Evolutionary conservation across 2,113 vertebrate genomes (phyloP), one percentile per base, ranked within the genome.

Genomic region (Thinocorus orbignyianus): DNA sequence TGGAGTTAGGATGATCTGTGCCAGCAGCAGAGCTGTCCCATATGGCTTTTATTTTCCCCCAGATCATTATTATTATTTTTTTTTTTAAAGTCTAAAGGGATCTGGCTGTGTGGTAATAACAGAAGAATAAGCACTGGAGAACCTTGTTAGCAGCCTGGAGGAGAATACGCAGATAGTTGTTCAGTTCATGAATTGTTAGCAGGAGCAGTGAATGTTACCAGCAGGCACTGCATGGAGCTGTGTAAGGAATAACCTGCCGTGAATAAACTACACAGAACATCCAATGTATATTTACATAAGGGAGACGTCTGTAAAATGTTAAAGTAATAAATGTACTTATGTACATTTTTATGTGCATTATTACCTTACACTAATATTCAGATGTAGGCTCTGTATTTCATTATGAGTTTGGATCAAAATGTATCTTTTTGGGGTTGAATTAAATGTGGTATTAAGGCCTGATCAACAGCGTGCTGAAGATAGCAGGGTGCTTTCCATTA

Each of bases 41-140:
- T 74, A 86, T 79, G 89, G 69, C 81, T 95, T 96, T 88, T 79
- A 78, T 94, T 96, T 76, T 78, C 77, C 86, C 73, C 42, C 55
- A 51, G 49, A 68, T 88, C 48, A 39, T 71, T 84, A 33, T 31
- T 57, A 35, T 31, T 65, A 16, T 58, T n/a, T n/a, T n/a, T n/a
- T n/a, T 39, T 73, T 37, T 76, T 13, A 2, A 84, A 88, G 42
- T 84, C 72, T 66, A 35, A 71, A 88, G 60, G 61, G 74, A 95
- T 46, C 44, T 65, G 42, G 12, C 82, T 95, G 72, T 79, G 72
- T 86, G 71, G 80, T 84, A 93, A 69, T 71, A 86, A 81, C 20
- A 81, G 94, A 88, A 86, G 83, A 92, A 80, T 74, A 73, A 94
- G 78, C 24, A 79, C 61, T 94, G 54, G 42, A 78, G 51, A 66